Evolutionary conservation across 2,888 invertebrate species (phyloP).

Genomic region (Omphaloscelis lunosa): DNA sequence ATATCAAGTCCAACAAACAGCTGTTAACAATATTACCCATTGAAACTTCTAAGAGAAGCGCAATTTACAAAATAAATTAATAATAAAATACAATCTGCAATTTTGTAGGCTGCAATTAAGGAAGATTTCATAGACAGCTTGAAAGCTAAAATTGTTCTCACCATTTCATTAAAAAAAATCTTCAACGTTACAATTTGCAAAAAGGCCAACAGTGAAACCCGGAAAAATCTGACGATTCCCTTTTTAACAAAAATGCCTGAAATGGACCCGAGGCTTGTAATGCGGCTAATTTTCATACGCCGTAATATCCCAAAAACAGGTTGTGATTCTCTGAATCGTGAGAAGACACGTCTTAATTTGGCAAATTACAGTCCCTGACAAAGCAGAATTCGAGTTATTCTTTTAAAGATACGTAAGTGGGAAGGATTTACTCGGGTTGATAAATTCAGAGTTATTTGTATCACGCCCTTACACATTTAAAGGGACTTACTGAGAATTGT

Average conservation of each 20-base stretch:
- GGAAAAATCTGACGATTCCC: conserved; percentile 5
- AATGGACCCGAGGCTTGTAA: conserved; percentile 35
- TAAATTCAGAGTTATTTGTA: conserved; percentile 45
- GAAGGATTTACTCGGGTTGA: conserved; percentile 34
- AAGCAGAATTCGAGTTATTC: conserved; percentile 49
- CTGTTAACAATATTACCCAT: conserved; percentile 5
- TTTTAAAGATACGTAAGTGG: conserved; percentile 49
- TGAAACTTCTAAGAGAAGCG: neutral
- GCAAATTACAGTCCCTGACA: conserved; percentile 61
- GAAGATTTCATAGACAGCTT: neutral
- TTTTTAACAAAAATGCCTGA: conserved; percentile 19
- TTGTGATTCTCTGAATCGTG: conserved; percentile 35
- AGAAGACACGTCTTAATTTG: conserved; percentile 63
- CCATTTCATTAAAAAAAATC: neutral
- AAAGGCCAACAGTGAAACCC: neutral
- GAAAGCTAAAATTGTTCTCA: neutral
- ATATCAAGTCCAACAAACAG: neutral
- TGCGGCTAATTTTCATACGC: conserved; percentile 48
- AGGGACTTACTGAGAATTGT: conserved; percentile 23
- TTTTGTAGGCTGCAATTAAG: neutral
- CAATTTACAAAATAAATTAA: too few relatives aligned
- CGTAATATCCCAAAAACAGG: conserved; percentile 37
- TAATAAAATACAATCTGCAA: neutral
- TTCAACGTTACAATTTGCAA: neutral
- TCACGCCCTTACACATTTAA: neutral